Evolutionary conservation across 2,888 invertebrate genomes (phyloP).

Genomic region (Laspeyria flexula): DNA sequence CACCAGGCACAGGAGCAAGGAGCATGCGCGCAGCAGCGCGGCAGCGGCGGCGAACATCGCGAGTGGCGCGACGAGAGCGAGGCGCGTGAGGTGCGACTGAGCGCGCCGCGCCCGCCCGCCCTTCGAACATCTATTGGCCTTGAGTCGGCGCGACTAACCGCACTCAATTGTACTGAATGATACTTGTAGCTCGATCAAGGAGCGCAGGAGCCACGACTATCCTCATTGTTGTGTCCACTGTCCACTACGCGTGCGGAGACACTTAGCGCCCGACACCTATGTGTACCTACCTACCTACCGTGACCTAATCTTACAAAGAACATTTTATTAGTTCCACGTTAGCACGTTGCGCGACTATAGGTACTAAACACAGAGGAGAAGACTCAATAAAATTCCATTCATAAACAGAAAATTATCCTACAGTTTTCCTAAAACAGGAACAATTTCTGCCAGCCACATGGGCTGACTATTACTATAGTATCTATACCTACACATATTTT

Average conservation of each 20-base stretch:
- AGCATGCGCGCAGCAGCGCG: conserved; percentile 56
- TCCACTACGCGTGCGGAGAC: background rate
- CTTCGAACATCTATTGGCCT: conserved; percentile 67
- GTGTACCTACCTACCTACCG: background rate
- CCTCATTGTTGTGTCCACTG: conserved; percentile 29
- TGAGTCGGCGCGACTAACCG: conserved; percentile 58
- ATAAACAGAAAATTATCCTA: too few relatives aligned
- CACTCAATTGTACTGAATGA: conserved; percentile 48
- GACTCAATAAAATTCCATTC: too few relatives aligned
- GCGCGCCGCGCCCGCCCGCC: conserved; percentile 60
- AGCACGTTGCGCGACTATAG: too few relatives aligned
- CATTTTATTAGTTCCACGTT: background rate
- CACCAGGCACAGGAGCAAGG: conserved; percentile 64
- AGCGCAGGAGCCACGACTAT: conserved; percentile 18
- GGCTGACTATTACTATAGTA: too few relatives aligned
- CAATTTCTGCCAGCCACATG: too few relatives aligned
- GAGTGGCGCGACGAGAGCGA: conserved; percentile 30
- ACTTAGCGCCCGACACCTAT: background rate
- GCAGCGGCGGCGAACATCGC: conserved; percentile 35
- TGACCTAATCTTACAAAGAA: background rate
- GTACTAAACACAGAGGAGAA: too few relatives aligned
- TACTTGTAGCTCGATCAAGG: conserved; percentile 22
- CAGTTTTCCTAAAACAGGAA: too few relatives aligned
- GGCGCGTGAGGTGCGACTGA: conserved; percentile 48
- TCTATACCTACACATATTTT: too few relatives aligned